These are phyloP conservation scores for Prionchulus punctatus DNA, from an alignment of 2,888 invertebrate species.

Conservation along the genomic window DNA sequence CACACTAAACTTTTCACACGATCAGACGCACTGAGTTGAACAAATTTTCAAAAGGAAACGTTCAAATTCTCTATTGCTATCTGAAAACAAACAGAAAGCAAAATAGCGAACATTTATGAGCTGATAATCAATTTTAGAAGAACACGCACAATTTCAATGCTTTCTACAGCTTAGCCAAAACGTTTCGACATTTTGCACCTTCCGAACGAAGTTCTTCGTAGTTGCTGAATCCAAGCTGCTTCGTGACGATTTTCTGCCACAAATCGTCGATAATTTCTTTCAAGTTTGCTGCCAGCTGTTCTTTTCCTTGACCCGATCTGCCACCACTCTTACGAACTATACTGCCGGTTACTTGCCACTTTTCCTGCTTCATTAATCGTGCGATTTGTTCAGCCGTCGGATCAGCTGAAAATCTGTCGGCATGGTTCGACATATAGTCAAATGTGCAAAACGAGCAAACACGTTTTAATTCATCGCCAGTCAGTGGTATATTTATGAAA, in stretches of 20 bases:
- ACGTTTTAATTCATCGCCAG: not conserved
- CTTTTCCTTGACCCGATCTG: not conserved
- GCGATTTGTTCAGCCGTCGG: not conserved
- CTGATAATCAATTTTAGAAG: no score
- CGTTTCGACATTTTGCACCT: no score
- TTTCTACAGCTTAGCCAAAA: no score
- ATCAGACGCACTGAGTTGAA: no score
- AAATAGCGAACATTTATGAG: no score
- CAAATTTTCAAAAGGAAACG: no score
- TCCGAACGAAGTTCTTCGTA: no score
- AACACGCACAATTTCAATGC: no score
- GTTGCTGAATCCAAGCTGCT: not conserved
- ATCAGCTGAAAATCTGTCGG: not conserved
- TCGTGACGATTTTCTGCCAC: not conserved
- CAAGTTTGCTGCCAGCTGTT: not conserved
- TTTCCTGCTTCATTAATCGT: not conserved
- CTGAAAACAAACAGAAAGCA: no score
- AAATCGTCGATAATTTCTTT: not conserved
- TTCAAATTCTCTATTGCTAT: no score
- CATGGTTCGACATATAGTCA: not conserved
- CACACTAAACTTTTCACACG: no score
- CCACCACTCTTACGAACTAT: not conserved
- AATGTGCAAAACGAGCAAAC: not conserved
- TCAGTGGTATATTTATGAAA: no score
- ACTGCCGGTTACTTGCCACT: not conserved